A percentile compares a stretch with the other conserved stretches of the same genome.
These are phyloP conservation scores for Platyscapa corneri DNA, from an alignment of 1,140 invertebrate species.

Conservation along the genomic window DNA sequence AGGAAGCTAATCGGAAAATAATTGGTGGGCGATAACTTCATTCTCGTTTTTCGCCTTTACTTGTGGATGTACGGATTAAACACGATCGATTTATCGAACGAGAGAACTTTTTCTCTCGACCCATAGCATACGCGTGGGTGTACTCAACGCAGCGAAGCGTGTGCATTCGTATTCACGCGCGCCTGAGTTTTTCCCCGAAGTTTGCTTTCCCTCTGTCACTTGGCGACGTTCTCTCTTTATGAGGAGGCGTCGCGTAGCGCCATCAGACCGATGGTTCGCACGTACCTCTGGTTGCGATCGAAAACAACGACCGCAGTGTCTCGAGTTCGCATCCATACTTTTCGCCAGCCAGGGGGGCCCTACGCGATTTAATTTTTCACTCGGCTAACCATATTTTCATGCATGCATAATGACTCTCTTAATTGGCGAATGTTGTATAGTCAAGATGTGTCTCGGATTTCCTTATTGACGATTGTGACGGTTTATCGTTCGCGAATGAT, in stretches of 20 bases:
- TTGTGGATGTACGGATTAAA: slow-evolving; percentile 58
- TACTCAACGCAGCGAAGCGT: slow-evolving; percentile 19
- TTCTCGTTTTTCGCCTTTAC: slow-evolving; percentile 54
- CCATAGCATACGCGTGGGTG: background rate
- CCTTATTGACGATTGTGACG: background rate
- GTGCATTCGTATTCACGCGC: background rate
- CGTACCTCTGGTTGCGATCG: background rate
- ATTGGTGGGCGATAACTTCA: slow-evolving; percentile 44
- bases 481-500: background rate
- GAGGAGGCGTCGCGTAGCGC: background rate
- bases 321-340: background rate
- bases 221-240: background rate
- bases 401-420: background rate
- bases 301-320: background rate
- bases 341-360: background rate
- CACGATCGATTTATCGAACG: slow-evolving; percentile 63
- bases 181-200: background rate
- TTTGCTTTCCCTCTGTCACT: background rate
- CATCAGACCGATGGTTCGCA: background rate
- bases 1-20: slow-evolving; percentile 49
- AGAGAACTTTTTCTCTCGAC: background rate
- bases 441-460: background rate
- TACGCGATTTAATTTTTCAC: background rate
- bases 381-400: background rate
- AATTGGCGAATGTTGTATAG: background rate